A percentile compares a stretch with the other conserved stretches of the same genome.
Evolutionary conservation across 2,113 vertebrate species (phyloP).

Genomic region (Pyrgilauda ruficollis): DNA sequence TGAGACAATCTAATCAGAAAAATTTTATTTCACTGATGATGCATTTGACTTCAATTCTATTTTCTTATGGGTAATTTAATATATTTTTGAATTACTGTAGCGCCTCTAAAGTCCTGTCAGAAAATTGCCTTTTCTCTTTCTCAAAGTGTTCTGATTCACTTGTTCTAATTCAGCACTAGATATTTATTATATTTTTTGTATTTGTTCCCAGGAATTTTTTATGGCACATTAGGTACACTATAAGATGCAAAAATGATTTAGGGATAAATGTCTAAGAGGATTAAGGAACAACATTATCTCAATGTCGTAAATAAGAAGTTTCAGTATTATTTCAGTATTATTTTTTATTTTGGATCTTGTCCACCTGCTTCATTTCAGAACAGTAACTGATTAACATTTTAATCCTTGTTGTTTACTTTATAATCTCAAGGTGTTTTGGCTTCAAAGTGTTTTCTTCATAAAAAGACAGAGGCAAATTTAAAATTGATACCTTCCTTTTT

Average conservation of each 20-base stretch:
- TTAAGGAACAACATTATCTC: conserved; percentile 28
- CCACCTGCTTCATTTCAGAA: conserved; percentile 2
- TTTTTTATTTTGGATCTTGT: background rate
- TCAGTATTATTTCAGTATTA: conserved; percentile 1
- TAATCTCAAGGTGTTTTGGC: background rate
- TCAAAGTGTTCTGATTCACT: background rate
- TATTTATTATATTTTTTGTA: background rate
- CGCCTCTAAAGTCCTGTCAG: background rate
- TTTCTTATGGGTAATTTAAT: background rate
- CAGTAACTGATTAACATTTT: background rate
- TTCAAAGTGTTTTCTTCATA: background rate
- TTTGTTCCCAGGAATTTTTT: background rate
- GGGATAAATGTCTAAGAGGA: conserved; percentile 21
- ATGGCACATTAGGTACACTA: background rate
- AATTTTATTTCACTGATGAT: background rate
- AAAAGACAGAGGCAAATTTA: background rate
- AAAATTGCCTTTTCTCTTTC: background rate
- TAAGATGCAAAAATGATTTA: conserved; percentile 5
- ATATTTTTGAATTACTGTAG: background rate
- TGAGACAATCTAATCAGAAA: background rate
- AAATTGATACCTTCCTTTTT: background rate
- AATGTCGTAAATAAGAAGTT: background rate
- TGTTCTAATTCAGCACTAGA: background rate
- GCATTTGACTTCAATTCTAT: background rate
- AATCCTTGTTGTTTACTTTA: background rate